phyloP scores from a whole-genome alignment of 2,888 invertebrate genomes.

The Leucoma salicis region DNA sequence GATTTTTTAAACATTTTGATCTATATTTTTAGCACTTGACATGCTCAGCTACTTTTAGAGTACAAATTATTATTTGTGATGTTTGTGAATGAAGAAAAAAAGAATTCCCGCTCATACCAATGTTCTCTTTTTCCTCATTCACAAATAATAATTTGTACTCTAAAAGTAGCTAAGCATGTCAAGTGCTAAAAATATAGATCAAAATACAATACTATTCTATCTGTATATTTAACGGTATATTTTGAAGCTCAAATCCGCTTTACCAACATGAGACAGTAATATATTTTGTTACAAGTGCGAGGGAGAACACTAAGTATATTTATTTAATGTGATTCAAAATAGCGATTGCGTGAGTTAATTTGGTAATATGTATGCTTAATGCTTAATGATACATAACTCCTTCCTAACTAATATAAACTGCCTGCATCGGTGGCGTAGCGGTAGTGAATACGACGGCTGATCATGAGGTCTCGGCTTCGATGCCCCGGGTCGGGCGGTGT shows the following conservation, averaged over 20 bases:
- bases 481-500: neutral
- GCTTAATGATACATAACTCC: neutral
- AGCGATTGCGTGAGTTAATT: neutral
- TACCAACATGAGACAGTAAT: neutral
- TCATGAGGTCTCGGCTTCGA: neutral
- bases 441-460: too few relatives aligned
- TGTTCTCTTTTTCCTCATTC: too few relatives aligned
- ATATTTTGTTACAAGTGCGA: neutral
- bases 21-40: too few relatives aligned
- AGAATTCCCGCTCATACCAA: too few relatives aligned
- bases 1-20: too few relatives aligned
- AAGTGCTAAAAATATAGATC: neutral
- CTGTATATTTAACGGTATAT: too few relatives aligned
- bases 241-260: too few relatives aligned
- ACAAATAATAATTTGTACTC: neutral
- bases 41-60: too few relatives aligned
- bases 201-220: neutral
- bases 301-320: neutral
- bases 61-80: too few relatives aligned
- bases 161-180: neutral
- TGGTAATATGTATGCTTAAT: neutral
- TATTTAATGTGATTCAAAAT: neutral
- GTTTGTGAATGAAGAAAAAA: too few relatives aligned
- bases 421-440: too few relatives aligned
- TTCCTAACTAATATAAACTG: neutral